A percentile compares a stretch with the other conserved stretches of the same genome.
phyloP scores from a whole-genome alignment of 2,888 invertebrate species.

The Eustalomyia histrio region DNA sequence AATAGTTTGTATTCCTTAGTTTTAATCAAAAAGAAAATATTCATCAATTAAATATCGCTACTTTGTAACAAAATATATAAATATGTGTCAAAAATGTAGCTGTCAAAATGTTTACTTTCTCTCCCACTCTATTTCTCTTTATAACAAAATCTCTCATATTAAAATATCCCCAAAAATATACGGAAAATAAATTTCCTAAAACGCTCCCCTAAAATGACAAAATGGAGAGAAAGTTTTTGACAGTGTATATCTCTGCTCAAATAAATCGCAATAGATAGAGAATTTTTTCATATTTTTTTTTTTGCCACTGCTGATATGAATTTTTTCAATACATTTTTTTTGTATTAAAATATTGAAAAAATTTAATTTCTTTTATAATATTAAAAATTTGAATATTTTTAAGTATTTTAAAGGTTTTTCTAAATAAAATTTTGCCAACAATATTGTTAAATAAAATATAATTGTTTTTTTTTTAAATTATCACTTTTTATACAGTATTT shows the following conservation, averaged over 20 bases:
- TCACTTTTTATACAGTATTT: slow-evolving; percentile 34
- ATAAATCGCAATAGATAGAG: slow-evolving; percentile 77
- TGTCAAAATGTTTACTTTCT: slow-evolving; percentile 55
- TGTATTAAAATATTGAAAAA: slow-evolving; percentile 49
- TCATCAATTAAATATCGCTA: background rate
- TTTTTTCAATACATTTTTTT: slow-evolving; percentile 52
- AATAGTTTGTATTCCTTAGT: background rate
- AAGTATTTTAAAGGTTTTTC: background rate
- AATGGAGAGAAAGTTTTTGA: slow-evolving; percentile 23
- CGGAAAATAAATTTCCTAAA: slow-evolving; percentile 42
- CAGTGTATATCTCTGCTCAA: slow-evolving; percentile 61
- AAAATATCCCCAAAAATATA: slow-evolving; percentile 40
- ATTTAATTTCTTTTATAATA: slow-evolving; percentile 8
- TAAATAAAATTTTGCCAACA: slow-evolving; percentile 4
- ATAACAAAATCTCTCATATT: background rate
- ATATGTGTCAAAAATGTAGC: slow-evolving; percentile 17
- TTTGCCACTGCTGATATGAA: slow-evolving; percentile 59
- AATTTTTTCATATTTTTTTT: slow-evolving; percentile 69
- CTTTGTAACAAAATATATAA: slow-evolving; percentile 16
- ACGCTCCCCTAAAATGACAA: slow-evolving; percentile 40
- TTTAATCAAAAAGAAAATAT: background rate
- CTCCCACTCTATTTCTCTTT: slow-evolving; percentile 11
- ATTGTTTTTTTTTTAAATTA: slow-evolving; percentile 28
- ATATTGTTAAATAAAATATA: slow-evolving; percentile 21
- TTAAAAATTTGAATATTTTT: slow-evolving; percentile 3